phyloP scores from a whole-genome alignment of 1,140 invertebrate species.

The Drosophila serrata region DNA sequence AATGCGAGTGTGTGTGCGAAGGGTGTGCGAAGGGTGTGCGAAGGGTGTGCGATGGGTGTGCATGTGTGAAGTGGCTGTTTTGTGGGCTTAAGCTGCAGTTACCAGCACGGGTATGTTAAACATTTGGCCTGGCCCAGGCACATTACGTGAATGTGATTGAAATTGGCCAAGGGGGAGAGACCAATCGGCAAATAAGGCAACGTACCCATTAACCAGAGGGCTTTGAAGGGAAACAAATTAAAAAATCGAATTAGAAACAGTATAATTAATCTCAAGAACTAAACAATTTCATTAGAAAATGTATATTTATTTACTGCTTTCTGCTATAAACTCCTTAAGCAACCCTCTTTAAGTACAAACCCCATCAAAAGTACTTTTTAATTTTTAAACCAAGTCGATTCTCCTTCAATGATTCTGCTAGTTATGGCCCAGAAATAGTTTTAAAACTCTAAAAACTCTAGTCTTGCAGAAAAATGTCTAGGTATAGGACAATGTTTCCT shows the following conservation, averaged over 20 bases:
- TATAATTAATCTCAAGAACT: neutral
- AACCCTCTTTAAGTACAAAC: neutral
- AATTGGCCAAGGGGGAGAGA: conserved; percentile 20
- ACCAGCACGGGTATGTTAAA: conserved; percentile 50
- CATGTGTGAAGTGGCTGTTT: conserved; percentile 48
- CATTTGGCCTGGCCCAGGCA: conserved; percentile 35
- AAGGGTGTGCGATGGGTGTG: conserved; percentile 17
- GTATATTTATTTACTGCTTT: neutral
- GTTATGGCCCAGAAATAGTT: conserved; percentile 6
- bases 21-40: conserved; percentile 24
- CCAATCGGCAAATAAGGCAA: conserved; percentile 33
- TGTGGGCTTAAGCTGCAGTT: conserved; percentile 50
- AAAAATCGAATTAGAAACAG: too few species aligned
- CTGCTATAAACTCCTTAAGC: neutral
- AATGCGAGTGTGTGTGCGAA: conserved; percentile 23
- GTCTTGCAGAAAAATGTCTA: neutral
- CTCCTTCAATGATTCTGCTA: neutral
- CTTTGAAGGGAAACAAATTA: neutral
- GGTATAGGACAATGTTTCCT: neutral
- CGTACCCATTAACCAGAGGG: neutral
- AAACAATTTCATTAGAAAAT: neutral
- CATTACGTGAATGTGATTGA: conserved; percentile 47
- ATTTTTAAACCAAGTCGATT: neutral
- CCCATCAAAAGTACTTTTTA: neutral
- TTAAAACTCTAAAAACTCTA: neutral